Base-by-base conservation (phyloP, 1,140 invertebrate genomes). In the Homalodisca vitripennis region DNA sequence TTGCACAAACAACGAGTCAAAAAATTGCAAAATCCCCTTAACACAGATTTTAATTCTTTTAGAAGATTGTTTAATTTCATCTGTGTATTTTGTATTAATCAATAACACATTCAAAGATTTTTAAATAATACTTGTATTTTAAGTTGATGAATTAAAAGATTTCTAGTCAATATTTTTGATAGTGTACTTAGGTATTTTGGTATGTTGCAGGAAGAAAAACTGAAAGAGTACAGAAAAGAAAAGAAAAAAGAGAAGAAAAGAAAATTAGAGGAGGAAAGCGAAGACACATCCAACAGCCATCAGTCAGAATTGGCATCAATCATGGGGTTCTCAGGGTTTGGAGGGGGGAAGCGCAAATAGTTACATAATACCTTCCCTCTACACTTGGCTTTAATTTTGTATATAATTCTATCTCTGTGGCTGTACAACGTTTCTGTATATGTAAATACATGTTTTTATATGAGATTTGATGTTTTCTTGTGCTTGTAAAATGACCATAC, bases 281-380 rank as follows among this genome's bases (percentile, higher is more conserved):
- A 90, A 1, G 85, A 88, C 29, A 81, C 82, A 0, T 85, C 84
- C 48, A 80, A 82, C n/a, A n/a, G n/a, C 14, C 87, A 93, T 71
- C 89, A 84, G 68, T 86, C 86, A 60, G 95, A 98, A 79, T 89
- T 99, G 81, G 91, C 94, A 10, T 89, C 93, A 68, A 89, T 99
- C 48, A 99, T 99, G 98, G 97, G 98, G 20, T 99, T 99, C 80
- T 92, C 92, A 14, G 96, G 95, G 1, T 99, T 99, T 84, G 94
- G 95, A 1, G 88, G 90, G 0, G 90, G 92, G 24, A 98, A 98
- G 53, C 69, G 65, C 79, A 95, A 41, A 41, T 41, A 41, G n/a
- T n/a, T n/a, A n/a, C n/a, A n/a, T n/a, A n/a, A n/a, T n/a, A n/a
- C n/a, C n/a, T n/a, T n/a, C n/a, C n/a, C n/a, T n/a, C n/a, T n/a